These are phyloP conservation scores for Perca fluviatilis DNA, from an alignment of 2,113 vertebrate genomes.

Conservation along the genomic window DNA sequence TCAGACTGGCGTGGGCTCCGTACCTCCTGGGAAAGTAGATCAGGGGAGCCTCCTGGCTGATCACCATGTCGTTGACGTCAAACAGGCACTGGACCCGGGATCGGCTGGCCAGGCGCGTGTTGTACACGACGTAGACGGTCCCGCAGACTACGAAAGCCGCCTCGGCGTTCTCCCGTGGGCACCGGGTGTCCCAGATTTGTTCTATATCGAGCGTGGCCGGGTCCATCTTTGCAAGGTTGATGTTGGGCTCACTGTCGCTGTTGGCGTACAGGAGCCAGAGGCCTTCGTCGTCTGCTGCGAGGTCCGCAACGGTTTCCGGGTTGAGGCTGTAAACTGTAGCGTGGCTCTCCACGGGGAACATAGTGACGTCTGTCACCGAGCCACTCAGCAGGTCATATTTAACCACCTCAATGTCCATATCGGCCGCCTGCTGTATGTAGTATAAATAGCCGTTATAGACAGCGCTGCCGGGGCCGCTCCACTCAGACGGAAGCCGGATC, in stretches of 20 bases:
- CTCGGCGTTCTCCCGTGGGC: slow-evolving; percentile 93
- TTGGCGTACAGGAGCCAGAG: slow-evolving; percentile 94
- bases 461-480: slow-evolving; percentile 89
- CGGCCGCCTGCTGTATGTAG: slow-evolving; percentile 84
- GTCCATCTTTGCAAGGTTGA: slow-evolving; percentile 95
- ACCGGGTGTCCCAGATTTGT: slow-evolving; percentile 96
- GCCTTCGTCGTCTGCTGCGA: slow-evolving; percentile 91
- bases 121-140: slow-evolving; percentile 95
- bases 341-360: slow-evolving; percentile 89
- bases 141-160: slow-evolving; percentile 94
- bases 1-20: slow-evolving; percentile 92
- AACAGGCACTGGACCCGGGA: slow-evolving; percentile 95
- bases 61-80: slow-evolving; percentile 91
- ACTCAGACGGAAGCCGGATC: slow-evolving; percentile 90
- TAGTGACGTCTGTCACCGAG: slow-evolving; percentile 88
- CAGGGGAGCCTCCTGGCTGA: slow-evolving; percentile 88
- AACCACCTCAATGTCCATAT: slow-evolving; percentile 88
- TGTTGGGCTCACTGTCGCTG: slow-evolving; percentile 88
- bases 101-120: slow-evolving; percentile 92
- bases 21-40: slow-evolving; percentile 96
- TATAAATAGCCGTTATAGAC: slow-evolving; percentile 92
- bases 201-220: slow-evolving; percentile 91
- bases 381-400: slow-evolving; percentile 91
- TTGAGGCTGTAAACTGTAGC: slow-evolving; percentile 90
- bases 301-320: slow-evolving; percentile 90